Conservation (phyloP, 1,140 invertebrate species). For the Colletes latitarsis region DNA sequence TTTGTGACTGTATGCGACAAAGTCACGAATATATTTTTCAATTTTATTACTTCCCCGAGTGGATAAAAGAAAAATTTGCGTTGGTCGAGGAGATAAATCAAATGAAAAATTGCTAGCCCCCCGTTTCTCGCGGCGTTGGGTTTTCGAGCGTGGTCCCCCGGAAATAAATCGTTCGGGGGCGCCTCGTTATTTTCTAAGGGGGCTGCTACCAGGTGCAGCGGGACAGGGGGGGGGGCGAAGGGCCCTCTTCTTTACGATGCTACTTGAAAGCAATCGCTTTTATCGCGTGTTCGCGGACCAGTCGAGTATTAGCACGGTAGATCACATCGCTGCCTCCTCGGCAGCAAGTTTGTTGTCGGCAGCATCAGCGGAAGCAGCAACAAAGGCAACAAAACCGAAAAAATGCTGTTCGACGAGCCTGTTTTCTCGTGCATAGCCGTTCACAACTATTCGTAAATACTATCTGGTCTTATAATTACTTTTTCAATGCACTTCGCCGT, state of each 20-base stretch:
- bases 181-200: background rate
- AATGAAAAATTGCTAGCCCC: background rate
- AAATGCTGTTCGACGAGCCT: background rate
- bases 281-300: constrained; percentile 48
- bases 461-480: too few relatives aligned
- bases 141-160: background rate
- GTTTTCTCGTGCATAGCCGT: too few relatives aligned
- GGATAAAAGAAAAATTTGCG: too few relatives aligned
- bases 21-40: too few relatives aligned
- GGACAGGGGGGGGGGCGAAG: background rate
- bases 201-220: background rate
- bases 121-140: background rate
- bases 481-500: too few relatives aligned
- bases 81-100: background rate
- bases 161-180: background rate
- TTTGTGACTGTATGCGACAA: too few relatives aligned
- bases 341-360: background rate
- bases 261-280: constrained; percentile 57
- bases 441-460: too few relatives aligned
- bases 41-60: background rate
- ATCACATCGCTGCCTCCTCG: constrained; percentile 25
- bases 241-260: background rate
- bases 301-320: constrained; percentile 47
- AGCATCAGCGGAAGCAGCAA: background rate
- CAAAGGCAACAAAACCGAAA: background rate